A percentile compares a stretch with the other conserved stretches of the same genome.
Conservation (phyloP, 2,888 invertebrate species). For the Exephanes ischioxanthus region DNA sequence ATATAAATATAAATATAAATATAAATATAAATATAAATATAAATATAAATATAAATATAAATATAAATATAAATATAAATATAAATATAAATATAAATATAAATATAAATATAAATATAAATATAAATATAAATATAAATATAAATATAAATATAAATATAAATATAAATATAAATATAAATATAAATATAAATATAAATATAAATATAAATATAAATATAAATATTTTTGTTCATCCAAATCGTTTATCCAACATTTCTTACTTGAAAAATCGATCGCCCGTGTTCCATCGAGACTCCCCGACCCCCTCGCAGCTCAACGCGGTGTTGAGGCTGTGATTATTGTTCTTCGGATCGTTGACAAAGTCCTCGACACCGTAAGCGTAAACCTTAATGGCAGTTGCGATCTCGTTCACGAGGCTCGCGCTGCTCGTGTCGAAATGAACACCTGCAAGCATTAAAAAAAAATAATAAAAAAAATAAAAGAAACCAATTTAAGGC, state of each 20-base stretch:
- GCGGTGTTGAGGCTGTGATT: conserved; percentile 91
- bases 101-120: too few species aligned
- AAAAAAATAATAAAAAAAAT: conserved; percentile 39
- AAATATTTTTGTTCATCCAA: too few species aligned
- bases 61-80: too few species aligned
- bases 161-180: too few species aligned
- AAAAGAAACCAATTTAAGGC: background rate
- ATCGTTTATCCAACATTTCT: conserved; percentile 59
- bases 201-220: too few species aligned
- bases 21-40: too few species aligned
- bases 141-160: too few species aligned
- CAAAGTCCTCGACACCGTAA: conserved; percentile 95
- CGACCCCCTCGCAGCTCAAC: conserved; percentile 92
- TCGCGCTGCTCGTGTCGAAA: conserved; percentile 94
- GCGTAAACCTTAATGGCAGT: conserved; percentile 96
- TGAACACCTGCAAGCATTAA: conserved; percentile 90
- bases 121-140: too few species aligned
- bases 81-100: too few species aligned
- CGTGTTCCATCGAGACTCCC: conserved; percentile 94
- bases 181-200: too few species aligned
- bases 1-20: too few species aligned
- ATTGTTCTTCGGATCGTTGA: conserved; percentile 90
- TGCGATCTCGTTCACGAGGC: conserved; percentile 94
- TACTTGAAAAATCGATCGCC: conserved; percentile 91
- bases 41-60: too few species aligned